Percentiles rank a stretch among this genome's conserved stretches.
Evolutionary conservation across 2,113 vertebrate genomes (phyloP).

Genomic region (Rhinopomastus cyanomelas): DNA sequence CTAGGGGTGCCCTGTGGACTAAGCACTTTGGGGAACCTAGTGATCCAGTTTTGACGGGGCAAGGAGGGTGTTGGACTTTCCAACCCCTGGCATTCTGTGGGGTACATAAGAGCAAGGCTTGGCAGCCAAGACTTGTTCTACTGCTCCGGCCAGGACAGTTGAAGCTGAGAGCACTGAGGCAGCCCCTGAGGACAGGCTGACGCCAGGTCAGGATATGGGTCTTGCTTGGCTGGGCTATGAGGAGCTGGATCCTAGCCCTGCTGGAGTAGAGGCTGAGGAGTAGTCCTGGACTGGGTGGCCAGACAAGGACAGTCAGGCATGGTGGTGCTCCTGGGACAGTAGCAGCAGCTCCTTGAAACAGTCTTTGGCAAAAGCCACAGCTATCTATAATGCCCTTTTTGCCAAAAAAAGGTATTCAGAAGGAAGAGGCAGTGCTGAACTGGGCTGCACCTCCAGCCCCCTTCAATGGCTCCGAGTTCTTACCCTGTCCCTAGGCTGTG

Average conservation of each 20-base stretch:
- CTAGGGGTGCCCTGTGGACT: neutral
- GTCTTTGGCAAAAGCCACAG: neutral
- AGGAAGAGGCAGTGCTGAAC: neutral
- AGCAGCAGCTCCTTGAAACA: neutral
- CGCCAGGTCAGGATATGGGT: neutral
- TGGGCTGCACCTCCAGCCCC: neutral
- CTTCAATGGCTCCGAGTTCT: neutral
- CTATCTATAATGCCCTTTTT: neutral
- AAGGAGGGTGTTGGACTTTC: too few species aligned
- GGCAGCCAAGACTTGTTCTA: neutral
- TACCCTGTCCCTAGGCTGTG: neutral
- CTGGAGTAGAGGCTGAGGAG: neutral
- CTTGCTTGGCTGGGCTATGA: neutral
- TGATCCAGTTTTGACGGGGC: too few species aligned
- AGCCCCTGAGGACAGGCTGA: rapidly evolving
- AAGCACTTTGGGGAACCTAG: too few species aligned
- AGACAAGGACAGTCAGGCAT: neutral
- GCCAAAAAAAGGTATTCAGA: neutral
- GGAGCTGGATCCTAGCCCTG: neutral
- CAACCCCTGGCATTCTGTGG: too few species aligned
- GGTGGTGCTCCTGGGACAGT: too few species aligned
- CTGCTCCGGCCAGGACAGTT: neutral
- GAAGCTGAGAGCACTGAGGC: rapidly evolving
- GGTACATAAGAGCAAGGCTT: neutral
- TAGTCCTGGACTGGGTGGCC: rapidly evolving